Evolutionary conservation across 2,888 invertebrate species (phyloP).

Genomic region (Galerucella nymphaeae): DNA sequence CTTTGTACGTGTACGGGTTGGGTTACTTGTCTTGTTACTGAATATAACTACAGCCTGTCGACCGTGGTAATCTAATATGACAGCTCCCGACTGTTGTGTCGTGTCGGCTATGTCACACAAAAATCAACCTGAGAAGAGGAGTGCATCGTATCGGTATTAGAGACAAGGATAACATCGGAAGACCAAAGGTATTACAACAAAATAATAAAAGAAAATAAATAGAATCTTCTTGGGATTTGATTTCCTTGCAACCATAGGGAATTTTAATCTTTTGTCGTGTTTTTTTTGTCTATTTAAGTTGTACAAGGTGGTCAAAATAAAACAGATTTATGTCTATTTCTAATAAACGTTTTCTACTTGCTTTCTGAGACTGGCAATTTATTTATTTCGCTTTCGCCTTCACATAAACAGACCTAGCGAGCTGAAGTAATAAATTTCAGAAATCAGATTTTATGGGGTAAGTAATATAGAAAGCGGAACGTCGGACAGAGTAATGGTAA

Average conservation of each 20-base stretch:
- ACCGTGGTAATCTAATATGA: constrained; percentile 51
- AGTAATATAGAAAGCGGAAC: constrained; percentile 50
- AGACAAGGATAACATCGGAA: neutral
- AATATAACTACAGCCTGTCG: constrained; percentile 42
- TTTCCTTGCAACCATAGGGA: too few species aligned
- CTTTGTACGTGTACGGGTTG: constrained; percentile 45
- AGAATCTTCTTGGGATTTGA: too few species aligned
- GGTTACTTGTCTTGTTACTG: constrained; percentile 44
- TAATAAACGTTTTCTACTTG: too few species aligned
- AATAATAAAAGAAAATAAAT: neutral
- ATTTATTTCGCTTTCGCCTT: constrained; percentile 27
- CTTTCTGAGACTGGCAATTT: constrained; percentile 30
- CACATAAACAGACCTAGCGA: constrained; percentile 28
- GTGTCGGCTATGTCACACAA: constrained; percentile 40
- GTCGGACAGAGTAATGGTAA: constrained; percentile 54
- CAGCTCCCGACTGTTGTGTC: constrained; percentile 49
- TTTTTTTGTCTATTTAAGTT: too few species aligned
- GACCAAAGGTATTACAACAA: constrained; percentile 4
- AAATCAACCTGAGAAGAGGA: constrained; percentile 40
- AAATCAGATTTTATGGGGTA: constrained; percentile 54
- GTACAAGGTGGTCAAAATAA: too few species aligned
- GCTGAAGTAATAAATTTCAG: constrained; percentile 47
- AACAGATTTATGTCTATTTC: too few species aligned
- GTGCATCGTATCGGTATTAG: constrained; percentile 4
- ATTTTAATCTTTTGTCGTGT: too few species aligned